Conservation (phyloP, 1,140 invertebrate genomes). For the Aradophagus sp. region DNA sequence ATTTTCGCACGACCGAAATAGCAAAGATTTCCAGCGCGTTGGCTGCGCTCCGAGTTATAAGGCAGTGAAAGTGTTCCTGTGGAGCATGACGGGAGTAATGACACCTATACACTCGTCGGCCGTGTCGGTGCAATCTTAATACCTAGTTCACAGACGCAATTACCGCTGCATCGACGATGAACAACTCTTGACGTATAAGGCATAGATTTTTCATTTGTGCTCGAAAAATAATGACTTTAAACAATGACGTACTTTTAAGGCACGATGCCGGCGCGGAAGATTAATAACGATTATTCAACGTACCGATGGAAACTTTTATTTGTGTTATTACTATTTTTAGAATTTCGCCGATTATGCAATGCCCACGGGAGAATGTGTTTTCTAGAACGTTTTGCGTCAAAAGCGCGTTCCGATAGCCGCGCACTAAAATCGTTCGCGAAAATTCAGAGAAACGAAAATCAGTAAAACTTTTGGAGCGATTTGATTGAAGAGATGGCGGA, state of each 20-base stretch:
- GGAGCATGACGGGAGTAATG: constrained; percentile 71
- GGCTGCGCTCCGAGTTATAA: constrained; percentile 66
- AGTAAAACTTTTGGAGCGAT: too few relatives aligned
- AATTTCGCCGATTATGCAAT: constrained; percentile 12
- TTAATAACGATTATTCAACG: constrained; percentile 18
- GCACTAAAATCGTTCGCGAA: too few relatives aligned
- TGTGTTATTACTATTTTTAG: neutral
- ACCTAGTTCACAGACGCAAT: constrained; percentile 55
- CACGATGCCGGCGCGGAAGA: constrained; percentile 14
- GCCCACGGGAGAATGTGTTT: neutral
- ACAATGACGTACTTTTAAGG: constrained; percentile 37
- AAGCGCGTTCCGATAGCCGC: too few relatives aligned
- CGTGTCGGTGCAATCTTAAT: constrained; percentile 47
- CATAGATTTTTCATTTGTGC: constrained; percentile 49
- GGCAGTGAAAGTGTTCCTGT: constrained; percentile 72
- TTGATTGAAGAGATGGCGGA: too few relatives aligned
- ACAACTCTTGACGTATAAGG: constrained; percentile 44
- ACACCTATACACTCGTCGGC: constrained; percentile 59
- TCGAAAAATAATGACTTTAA: constrained; percentile 44
- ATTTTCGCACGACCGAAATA: constrained; percentile 58
- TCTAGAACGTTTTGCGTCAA: neutral
- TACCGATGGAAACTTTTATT: constrained; percentile 9
- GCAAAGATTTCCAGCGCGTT: constrained; percentile 61
- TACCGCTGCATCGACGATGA: constrained; percentile 45
- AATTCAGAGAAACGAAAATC: too few relatives aligned